Conservation (phyloP, 2,888 invertebrate species). For the Eilema griseolum region DNA sequence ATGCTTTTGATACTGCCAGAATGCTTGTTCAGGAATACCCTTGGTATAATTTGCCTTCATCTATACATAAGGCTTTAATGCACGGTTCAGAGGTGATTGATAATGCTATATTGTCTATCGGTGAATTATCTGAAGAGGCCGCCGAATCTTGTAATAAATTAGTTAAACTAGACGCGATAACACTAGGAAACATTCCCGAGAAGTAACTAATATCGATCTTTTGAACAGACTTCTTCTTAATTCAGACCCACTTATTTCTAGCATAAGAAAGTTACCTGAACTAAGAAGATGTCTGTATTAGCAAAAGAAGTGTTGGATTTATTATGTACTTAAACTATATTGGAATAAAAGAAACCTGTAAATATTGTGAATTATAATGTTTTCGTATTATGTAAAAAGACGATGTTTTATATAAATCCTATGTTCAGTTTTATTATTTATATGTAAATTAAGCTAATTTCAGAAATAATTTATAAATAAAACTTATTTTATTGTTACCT, state of each 20-base stretch:
- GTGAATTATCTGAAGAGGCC: constrained; percentile 21
- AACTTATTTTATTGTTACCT: too few relatives aligned
- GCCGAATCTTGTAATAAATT: constrained; percentile 25
- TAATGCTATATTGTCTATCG: constrained; percentile 15
- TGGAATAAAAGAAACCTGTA: too few relatives aligned
- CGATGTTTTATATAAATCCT: too few relatives aligned
- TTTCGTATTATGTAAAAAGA: too few relatives aligned
- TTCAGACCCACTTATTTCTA: constrained; percentile 13
- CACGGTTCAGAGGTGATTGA: constrained; percentile 16
- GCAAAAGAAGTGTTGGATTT: too few relatives aligned
- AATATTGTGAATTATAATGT: too few relatives aligned
- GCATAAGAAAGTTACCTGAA: constrained; percentile 9
- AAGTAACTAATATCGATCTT: constrained; percentile 10
- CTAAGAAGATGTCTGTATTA: constrained; percentile 13
- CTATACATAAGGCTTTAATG: constrained; percentile 17
- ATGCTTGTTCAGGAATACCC: constrained; percentile 11
- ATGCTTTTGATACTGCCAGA: constrained; percentile 5
- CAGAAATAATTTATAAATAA: too few relatives aligned
- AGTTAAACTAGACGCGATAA: constrained; percentile 20
- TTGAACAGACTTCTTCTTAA: constrained; percentile 17
- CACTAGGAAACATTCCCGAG: constrained; percentile 10
- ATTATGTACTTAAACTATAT: too few relatives aligned
- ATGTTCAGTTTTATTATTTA: too few relatives aligned
- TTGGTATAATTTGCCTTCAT: constrained; percentile 13
- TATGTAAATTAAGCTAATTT: too few relatives aligned